phyloP scores from a whole-genome alignment of 1,140 invertebrate species.

The Drosophila athabasca region DNA sequence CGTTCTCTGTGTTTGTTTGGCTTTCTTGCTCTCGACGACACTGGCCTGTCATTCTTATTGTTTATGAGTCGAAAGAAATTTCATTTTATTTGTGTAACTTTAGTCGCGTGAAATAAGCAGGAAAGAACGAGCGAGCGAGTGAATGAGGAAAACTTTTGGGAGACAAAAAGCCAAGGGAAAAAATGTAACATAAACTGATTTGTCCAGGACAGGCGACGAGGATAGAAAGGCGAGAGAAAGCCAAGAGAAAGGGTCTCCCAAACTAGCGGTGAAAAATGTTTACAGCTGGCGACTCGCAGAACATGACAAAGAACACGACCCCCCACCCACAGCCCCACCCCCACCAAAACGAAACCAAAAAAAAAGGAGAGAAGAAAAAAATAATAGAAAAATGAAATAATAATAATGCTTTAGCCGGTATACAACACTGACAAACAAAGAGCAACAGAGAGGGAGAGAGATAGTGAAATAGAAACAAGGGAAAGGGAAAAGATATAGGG shows the following conservation, averaged over 20 bases:
- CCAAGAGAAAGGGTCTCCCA: background rate
- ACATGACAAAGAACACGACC: conserved; percentile 49
- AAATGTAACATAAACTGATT: conserved; percentile 52
- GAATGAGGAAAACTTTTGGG: conserved; percentile 7
- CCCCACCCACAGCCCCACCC: too few species aligned
- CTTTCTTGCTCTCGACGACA: conserved; percentile 3
- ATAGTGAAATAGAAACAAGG: background rate
- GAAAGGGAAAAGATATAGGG: background rate
- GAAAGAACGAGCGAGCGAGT: conserved; percentile 9
- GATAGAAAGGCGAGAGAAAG: background rate
- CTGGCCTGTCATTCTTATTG: conserved; percentile 43
- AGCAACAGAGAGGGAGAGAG: background rate
- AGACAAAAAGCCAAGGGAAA: conserved; percentile 26
- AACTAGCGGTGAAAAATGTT: conserved; percentile 46
- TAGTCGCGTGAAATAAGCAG: conserved; percentile 45
- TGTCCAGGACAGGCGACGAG: conserved; percentile 7
- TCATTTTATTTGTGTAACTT: conserved; percentile 51
- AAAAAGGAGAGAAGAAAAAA: conserved; percentile 15
- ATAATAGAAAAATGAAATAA: conserved; percentile 54
- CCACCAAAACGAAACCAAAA: conserved; percentile 20
- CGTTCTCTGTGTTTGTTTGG: too few species aligned
- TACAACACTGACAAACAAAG: conserved; percentile 1
- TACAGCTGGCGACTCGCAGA: conserved; percentile 43
- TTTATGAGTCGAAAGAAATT: conserved; percentile 53
- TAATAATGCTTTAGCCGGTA: conserved; percentile 36